Base-by-base conservation (phyloP, 2,888 invertebrate species). In the Dione vanillae region DNA sequence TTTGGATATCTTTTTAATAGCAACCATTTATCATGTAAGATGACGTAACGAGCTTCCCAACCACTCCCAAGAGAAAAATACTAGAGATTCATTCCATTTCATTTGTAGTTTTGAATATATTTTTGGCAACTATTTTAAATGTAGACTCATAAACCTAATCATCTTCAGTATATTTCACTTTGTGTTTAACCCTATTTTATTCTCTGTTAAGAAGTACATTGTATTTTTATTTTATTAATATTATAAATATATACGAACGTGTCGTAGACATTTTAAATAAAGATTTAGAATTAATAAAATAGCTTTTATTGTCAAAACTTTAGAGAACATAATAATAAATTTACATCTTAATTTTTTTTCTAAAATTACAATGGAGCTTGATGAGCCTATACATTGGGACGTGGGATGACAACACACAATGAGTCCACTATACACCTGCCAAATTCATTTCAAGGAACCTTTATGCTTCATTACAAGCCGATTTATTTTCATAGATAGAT, bases 11-110 rank as follows among this genome's bases (percentile, higher is more conserved):
- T 65, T 67, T 72, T 74, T 70, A 67, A 67, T 73, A 61, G 54
- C 54, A 64, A 47, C 61, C 73, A 74, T 72, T 74, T 61, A 76
- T 74, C 74, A 74, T 69, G 65, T 56, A 54, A 71, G 49, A 66
- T 69, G 72, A 72, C 65, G 65, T 68, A 71, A 71, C 68, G 61
- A 59, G 51, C 59, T 65, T 67, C 65, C 52, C 65, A 69, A 72
- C 70, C 70, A 61, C 70, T 70, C 72, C 70, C 70, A 52, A 41
- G 59, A 45, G 72, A 67, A 40, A 41, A 52, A 45, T 61, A 61
- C 43, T 61, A 65, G 65, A 65, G 65, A 41, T 73, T 67, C 70
- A 73, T 70, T 54, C 59, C 67, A 73, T 73, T 67, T 67, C 72
- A 65, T 73, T 73, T 67, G 70, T 59, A 73, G 72, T 70, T 70